A percentile compares a stretch with the other conserved stretches of the same genome.
Evolutionary conservation across 2,113 vertebrate genomes (phyloP).

Genomic region (Oncorhynchus kisutch): DNA sequence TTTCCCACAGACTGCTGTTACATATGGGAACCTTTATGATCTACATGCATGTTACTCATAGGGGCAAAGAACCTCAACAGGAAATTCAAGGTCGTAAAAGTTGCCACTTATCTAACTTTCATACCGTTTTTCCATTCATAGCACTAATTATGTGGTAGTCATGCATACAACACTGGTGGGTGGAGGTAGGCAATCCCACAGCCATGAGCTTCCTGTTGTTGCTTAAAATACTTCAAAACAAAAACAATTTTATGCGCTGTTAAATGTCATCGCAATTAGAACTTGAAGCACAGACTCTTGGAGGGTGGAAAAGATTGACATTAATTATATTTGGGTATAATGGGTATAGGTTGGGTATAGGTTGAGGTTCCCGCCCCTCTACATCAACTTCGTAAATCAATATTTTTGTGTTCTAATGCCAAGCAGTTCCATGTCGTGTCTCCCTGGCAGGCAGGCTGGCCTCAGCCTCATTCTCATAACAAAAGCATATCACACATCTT

Average conservation of each 20-base stretch:
- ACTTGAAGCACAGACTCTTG: too few relatives aligned
- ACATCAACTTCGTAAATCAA: too few relatives aligned
- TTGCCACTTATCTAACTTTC: not conserved
- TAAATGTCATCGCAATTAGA: too few relatives aligned
- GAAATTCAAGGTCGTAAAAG: constrained; percentile 25
- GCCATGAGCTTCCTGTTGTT: not conserved
- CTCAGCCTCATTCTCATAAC: not conserved
- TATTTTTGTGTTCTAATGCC: not conserved
- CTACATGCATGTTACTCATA: too few relatives aligned
- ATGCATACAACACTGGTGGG: not conserved
- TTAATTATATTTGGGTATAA: too few relatives aligned
- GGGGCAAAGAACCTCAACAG: not conserved
- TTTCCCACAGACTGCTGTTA: not conserved
- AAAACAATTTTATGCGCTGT: too few relatives aligned
- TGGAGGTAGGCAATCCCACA: not conserved
- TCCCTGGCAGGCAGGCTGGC: not conserved
- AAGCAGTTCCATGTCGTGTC: not conserved
- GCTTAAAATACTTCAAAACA: too few relatives aligned
- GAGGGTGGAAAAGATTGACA: too few relatives aligned
- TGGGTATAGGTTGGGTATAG: not conserved
- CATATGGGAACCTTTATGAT: not conserved
- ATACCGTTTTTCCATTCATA: not conserved
- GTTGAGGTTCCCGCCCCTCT: not conserved
- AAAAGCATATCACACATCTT: constrained; percentile 33
- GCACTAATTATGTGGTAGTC: not conserved